Conservation (phyloP, 2,113 vertebrate species). For the Pluvialis apricaria region DNA sequence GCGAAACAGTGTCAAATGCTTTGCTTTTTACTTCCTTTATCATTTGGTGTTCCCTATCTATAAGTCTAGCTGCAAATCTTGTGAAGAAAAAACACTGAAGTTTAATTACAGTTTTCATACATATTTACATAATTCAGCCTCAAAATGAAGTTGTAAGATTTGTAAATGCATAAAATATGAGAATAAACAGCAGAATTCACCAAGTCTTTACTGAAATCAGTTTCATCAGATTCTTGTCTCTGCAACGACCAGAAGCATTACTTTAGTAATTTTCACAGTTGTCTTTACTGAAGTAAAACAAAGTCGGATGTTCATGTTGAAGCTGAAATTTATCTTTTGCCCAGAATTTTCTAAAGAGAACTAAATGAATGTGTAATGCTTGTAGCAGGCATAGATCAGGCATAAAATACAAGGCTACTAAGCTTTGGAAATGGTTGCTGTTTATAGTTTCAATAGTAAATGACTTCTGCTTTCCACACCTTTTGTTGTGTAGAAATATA, state of each 20-base stretch:
- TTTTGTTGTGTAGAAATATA: background rate
- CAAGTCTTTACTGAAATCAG: background rate
- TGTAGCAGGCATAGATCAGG: background rate
- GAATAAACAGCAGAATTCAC: background rate
- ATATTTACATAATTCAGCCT: background rate
- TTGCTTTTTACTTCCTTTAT: background rate
- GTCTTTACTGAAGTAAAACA: background rate
- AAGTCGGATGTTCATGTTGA: background rate
- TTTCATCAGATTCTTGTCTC: background rate
- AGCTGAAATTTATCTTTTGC: background rate
- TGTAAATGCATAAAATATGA: background rate
- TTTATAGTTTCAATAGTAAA: background rate
- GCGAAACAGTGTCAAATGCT: background rate
- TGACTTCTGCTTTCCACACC: background rate
- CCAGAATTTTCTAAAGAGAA: background rate
- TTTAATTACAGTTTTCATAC: background rate
- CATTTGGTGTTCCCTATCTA: background rate
- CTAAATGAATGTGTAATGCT: background rate
- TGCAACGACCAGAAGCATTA: background rate
- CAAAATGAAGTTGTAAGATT: background rate
- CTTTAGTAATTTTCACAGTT: background rate
- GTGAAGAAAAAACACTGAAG: background rate
- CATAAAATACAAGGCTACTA: background rate
- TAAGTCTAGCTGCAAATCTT: background rate
- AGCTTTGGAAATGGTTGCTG: background rate